These are phyloP conservation scores for Oreocharis arfaki DNA, from an alignment of 2,113 vertebrate species.

Conservation along the genomic window DNA sequence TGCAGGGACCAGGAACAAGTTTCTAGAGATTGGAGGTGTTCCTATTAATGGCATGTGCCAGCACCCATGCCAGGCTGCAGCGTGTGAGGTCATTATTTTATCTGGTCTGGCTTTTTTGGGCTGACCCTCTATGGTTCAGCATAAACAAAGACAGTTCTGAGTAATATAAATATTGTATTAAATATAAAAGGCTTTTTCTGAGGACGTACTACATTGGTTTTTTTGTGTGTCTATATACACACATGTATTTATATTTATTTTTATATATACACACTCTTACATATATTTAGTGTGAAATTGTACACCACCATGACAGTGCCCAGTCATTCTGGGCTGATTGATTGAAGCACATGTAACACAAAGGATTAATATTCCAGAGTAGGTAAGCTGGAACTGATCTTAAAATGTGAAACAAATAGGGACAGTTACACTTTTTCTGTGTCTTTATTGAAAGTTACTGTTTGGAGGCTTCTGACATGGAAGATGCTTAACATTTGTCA, in stretches of 20 bases:
- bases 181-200: not conserved
- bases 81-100: not conserved
- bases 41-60: not conserved
- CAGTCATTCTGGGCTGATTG: not conserved
- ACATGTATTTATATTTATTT: not conserved
- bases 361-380: not conserved
- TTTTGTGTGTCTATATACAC: not conserved
- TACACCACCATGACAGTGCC: not conserved
- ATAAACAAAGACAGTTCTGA: not conserved
- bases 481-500: not conserved
- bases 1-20: not conserved
- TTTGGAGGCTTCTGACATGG: not conserved
- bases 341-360: not conserved
- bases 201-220: not conserved
- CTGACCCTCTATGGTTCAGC: not conserved
- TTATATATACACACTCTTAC: fast-evolving
- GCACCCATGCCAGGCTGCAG: not conserved
- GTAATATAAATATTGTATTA: not conserved
- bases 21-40: not conserved
- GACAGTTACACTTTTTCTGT: not conserved
- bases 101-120: not conserved
- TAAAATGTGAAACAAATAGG: not conserved
- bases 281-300: not conserved
- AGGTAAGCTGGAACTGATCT: not conserved
- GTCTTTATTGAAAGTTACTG: not conserved